These are phyloP conservation scores for Thalassophryne amazonica DNA, from an alignment of 2,797 vertebrate genomes.

Conservation along the genomic window DNA sequence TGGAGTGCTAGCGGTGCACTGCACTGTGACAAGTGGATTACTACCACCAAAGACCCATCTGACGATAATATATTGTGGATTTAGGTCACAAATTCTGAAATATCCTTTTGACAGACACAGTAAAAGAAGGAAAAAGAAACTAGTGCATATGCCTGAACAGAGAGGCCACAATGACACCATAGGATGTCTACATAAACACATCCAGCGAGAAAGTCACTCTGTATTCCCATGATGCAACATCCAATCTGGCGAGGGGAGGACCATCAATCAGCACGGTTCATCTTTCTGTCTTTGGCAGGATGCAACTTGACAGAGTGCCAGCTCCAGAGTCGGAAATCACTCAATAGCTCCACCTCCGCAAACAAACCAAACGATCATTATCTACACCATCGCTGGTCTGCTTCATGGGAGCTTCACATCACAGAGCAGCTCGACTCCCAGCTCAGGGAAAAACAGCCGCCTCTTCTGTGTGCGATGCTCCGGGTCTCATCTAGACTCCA, in stretches of 20 bases:
- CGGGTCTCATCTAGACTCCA: slow-evolving; percentile 31
- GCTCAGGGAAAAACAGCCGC: slow-evolving; percentile 53
- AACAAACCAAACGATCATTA: slow-evolving; percentile 66
- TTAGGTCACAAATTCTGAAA: no score
- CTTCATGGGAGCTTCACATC: slow-evolving; percentile 46
- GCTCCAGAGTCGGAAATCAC: slow-evolving; percentile 45
- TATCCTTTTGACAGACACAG: no score
- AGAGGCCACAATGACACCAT: slow-evolving; percentile 9
- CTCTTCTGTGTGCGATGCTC: slow-evolving; percentile 28
- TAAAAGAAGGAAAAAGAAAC: not conserved
- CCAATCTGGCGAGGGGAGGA: slow-evolving; percentile 29
- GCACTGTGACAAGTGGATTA: no score
- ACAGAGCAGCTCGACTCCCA: slow-evolving; percentile 28
- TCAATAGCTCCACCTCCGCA: slow-evolving; percentile 48
- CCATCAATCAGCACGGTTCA: slow-evolving; percentile 51
- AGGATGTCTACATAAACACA: slow-evolving; percentile 20
- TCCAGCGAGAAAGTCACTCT: slow-evolving; percentile 23
- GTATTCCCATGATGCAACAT: slow-evolving; percentile 51
- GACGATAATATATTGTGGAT: no score
- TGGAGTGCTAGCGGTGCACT: no score
- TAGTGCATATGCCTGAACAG: slow-evolving; percentile 13
- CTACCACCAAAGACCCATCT: no score
- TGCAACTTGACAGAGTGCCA: slow-evolving; percentile 50
- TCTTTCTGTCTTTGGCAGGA: slow-evolving; percentile 30
- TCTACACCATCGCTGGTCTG: slow-evolving; percentile 42